phyloP scores from a whole-genome alignment of 2,113 vertebrate genomes.

The Caretta caretta region DNA sequence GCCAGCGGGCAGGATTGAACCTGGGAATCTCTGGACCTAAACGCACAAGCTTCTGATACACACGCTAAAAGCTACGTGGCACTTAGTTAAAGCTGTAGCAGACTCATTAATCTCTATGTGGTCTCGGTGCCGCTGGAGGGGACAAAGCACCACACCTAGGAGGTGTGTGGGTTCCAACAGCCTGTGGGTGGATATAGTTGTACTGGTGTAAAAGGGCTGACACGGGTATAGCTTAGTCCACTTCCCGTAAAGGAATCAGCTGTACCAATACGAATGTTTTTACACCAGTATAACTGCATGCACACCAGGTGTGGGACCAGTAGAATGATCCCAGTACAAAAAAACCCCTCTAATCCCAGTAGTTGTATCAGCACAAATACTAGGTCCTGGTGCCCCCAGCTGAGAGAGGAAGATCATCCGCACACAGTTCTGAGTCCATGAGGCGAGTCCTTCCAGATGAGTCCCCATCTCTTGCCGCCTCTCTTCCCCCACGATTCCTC shows the following conservation, averaged over 20 bases:
- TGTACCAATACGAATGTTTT: background rate
- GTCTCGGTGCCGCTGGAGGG: too few species aligned
- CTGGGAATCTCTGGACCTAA: too few species aligned
- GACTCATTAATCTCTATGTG: too few species aligned
- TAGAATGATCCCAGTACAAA: background rate
- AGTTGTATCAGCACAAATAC: background rate
- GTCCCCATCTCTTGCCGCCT: background rate
- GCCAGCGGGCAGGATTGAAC: too few species aligned
- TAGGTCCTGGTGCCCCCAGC: background rate
- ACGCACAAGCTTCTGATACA: too few species aligned
- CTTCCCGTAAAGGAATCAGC: background rate
- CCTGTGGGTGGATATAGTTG: background rate
- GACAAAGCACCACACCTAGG: too few species aligned
- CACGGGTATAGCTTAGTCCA: background rate
- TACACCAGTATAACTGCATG: background rate
- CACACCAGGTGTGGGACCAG: background rate
- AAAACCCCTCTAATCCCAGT: background rate
- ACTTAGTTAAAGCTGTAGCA: too few species aligned
- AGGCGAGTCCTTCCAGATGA: background rate
- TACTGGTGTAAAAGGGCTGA: background rate
- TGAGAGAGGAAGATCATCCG: background rate
- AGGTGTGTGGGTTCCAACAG: too few species aligned
- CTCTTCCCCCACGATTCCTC: background rate
- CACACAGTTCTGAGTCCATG: background rate
- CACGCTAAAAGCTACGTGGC: too few species aligned